Base-by-base conservation (phyloP, 2,113 vertebrate genomes). In the Gulo gulo region DNA sequence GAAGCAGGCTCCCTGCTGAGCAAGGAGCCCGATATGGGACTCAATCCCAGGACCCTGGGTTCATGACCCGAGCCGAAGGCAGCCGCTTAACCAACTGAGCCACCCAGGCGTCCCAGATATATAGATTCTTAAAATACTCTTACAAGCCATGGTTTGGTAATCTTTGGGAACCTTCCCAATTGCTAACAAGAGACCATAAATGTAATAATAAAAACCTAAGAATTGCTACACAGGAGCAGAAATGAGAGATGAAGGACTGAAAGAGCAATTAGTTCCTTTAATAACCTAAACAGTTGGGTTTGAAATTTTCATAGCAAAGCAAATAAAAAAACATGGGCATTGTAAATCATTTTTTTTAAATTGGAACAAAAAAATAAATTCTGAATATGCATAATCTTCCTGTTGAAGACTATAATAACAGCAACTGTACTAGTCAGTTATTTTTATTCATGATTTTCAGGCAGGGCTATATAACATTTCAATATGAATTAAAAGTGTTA, bases 361-460 rank as follows among this genome's bases (percentile, higher is more conserved):
- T 94, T 80, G 23, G 39, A 76, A 94, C 88, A 34, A 91, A 95
- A 95, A 97, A 74, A 52, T 78, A 96, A 93, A 88, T 93, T 97
- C 10, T 88, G 52, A 85, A 42, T 87, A 82, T 52, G 36, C 39
- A 86, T 10, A 29, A 26, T 86, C 21, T 45, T 93, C 29, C 7
- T 93, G 82, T 52, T 89, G 59, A 96, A 11, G 12, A 93, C 69
- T 63, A 15, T 39, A 79, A 74, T 61, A 94, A 34, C 50, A 87
- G 1, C 26, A 81, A 83, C 10, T 36, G 1, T 52, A 86, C 79
- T 85, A 78, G 36, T 73, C 29, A 78, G 47, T 11, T 59, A n/a
- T 61, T 1, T 88, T 26, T 55, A 84, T 1, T 76, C 8, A 23
- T 59, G 29, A 74, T 61, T 65, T 82, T 86, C 67, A 55, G 47